Conservation (phyloP, 2,113 vertebrate species). For the Orycteropus afer region DNA sequence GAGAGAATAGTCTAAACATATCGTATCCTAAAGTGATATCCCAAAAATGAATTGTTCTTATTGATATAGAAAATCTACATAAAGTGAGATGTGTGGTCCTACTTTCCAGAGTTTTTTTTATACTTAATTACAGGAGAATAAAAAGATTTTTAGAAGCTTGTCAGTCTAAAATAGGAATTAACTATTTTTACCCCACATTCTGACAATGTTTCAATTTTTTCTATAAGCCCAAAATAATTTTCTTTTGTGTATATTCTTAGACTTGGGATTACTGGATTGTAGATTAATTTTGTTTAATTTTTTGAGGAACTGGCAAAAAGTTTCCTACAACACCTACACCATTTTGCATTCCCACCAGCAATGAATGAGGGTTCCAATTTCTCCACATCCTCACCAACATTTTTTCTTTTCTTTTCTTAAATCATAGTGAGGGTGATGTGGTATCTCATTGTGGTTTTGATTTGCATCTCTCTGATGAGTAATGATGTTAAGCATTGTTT, state of each 20-base stretch:
- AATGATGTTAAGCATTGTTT: neutral
- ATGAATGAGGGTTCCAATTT: neutral
- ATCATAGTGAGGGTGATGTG: neutral
- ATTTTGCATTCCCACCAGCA: neutral
- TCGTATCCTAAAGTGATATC: neutral
- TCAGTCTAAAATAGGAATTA: neutral
- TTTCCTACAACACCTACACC: neutral
- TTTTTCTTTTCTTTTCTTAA: neutral
- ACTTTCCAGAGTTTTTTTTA: neutral
- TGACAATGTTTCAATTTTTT: neutral
- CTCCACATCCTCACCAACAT: neutral
- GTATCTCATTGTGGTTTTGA: neutral
- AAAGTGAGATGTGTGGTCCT: neutral
- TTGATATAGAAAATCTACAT: neutral
- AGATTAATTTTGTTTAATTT: neutral
- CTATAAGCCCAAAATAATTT: neutral
- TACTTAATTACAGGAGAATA: neutral
- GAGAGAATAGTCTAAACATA: neutral
- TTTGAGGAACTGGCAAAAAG: neutral
- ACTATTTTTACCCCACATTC: neutral
- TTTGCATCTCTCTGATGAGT: neutral
- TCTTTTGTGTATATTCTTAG: neutral
- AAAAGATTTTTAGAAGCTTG: neutral
- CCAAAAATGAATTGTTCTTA: rapidly evolving
- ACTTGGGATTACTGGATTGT: neutral